These are phyloP conservation scores for Herminia tarsipennalis DNA, from an alignment of 2,888 invertebrate genomes.

Conservation along the genomic window DNA sequence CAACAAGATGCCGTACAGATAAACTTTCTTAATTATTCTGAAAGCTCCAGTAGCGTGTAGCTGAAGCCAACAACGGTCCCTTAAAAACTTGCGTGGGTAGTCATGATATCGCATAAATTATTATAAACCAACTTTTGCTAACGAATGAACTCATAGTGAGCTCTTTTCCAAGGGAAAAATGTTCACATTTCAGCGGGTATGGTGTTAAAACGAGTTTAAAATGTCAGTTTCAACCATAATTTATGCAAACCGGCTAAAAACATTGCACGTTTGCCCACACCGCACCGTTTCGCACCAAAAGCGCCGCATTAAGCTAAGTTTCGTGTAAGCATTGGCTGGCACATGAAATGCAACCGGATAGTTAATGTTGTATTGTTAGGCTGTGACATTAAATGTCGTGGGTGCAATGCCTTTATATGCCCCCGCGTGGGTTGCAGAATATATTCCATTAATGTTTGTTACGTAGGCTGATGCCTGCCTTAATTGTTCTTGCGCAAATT, in stretches of 20 bases:
- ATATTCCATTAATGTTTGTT: slow-evolving; percentile 19
- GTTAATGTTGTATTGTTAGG: slow-evolving; percentile 53
- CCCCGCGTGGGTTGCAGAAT: slow-evolving; percentile 30
- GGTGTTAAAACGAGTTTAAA: slow-evolving; percentile 23
- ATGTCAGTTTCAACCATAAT: slow-evolving; percentile 36
- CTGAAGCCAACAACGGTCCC: slow-evolving; percentile 18
- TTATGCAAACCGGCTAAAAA: slow-evolving; percentile 41
- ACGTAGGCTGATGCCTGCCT: slow-evolving; percentile 22
- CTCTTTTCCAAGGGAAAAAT: slow-evolving; percentile 30
- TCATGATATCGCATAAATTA: slow-evolving; percentile 55
- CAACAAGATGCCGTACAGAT: slow-evolving; percentile 24
- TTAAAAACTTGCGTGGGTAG: slow-evolving; percentile 29
- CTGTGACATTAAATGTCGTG: slow-evolving; percentile 24
- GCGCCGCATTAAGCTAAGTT: slow-evolving; percentile 27
- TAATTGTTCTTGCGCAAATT: slow-evolving; percentile 23
- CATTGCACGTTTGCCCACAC: slow-evolving; percentile 25
- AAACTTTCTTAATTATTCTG: slow-evolving; percentile 30
- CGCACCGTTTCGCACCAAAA: slow-evolving; percentile 24
- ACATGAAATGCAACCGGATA: slow-evolving; percentile 37
- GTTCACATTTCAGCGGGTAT: slow-evolving; percentile 18
- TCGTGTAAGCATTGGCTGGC: slow-evolving; percentile 33
- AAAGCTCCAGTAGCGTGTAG: slow-evolving; percentile 7
- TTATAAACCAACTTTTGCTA: slow-evolving; percentile 28
- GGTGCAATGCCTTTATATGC: slow-evolving; percentile 48
- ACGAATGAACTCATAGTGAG: slow-evolving; percentile 20